phyloP scores from a whole-genome alignment of 1,140 invertebrate species.

The Brachionus manjavacas region DNA sequence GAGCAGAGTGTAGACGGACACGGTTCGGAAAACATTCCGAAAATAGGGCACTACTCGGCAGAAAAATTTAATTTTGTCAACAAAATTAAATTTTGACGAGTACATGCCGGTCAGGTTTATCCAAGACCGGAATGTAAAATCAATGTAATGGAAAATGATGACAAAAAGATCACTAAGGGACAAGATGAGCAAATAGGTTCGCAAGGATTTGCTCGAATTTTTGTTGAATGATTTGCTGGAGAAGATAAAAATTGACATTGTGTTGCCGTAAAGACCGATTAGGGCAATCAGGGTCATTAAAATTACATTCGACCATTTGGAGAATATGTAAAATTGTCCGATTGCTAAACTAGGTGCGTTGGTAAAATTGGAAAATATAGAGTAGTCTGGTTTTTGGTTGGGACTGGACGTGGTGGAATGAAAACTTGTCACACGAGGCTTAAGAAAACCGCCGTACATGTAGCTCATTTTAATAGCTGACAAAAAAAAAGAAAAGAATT shows the following conservation, averaged over 20 bases:
- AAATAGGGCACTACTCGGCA: constrained; percentile 1
- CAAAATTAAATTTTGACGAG: constrained; percentile 14
- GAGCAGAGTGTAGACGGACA: not conserved
- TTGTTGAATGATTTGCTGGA: not conserved
- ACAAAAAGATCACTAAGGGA: constrained; percentile 12
- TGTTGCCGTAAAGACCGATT: not conserved
- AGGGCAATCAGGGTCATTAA: not conserved
- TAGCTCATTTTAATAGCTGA: not conserved
- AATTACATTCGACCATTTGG: constrained; percentile 21
- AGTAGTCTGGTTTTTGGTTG: not conserved
- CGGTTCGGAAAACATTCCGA: not conserved
- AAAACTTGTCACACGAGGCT: not conserved
- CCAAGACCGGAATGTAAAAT: constrained; percentile 28
- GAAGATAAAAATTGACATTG: not conserved
- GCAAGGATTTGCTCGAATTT: constrained; percentile 17
- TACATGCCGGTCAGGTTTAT: not conserved
- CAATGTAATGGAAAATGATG: not conserved
- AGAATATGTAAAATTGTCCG: not conserved
- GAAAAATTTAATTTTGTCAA: constrained; percentile 10
- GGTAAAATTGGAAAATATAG: not conserved
- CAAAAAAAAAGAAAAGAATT: not conserved
- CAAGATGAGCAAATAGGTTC: not conserved
- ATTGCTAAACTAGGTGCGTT: not conserved
- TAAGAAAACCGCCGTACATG: not conserved
- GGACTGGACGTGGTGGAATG: not conserved